Percentiles rank a stretch among this genome's conserved stretches.
phyloP scores from a whole-genome alignment of 2,113 vertebrate species.

The Petromus typicus region DNA sequence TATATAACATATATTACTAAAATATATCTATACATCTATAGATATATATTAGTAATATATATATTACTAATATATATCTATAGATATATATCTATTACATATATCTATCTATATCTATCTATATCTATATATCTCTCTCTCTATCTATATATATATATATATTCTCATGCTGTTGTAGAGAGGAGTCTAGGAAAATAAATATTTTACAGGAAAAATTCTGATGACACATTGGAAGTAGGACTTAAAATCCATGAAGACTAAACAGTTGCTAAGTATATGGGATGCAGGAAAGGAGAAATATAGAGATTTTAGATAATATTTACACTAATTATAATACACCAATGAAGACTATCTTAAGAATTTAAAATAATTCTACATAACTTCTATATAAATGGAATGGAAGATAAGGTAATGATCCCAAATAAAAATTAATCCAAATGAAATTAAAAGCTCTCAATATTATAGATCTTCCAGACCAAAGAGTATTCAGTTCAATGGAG shows the following conservation, averaged over 20 bases:
- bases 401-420: not conserved
- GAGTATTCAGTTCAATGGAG: not conserved
- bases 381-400: not conserved
- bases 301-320: not conserved
- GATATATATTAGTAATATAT: too few species aligned
- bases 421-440: not conserved
- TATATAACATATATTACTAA: too few species aligned
- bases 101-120: too few species aligned
- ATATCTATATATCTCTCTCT: too few species aligned
- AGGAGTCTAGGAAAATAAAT: not conserved
- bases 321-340: not conserved
- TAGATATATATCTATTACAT: too few species aligned
- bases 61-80: too few species aligned
- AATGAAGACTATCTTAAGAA: not conserved
- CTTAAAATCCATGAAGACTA: not conserved
- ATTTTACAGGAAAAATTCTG: not conserved
- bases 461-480: not conserved
- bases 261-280: not conserved
- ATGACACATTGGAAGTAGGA: not conserved
- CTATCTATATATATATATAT: too few species aligned
- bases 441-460: not conserved
- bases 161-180: rapidly evolving
- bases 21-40: too few species aligned
- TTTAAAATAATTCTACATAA: not conserved
- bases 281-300: rapidly evolving